Evolutionary conservation across 2,888 invertebrate genomes (phyloP).

Genomic region (Seira ritae): DNA sequence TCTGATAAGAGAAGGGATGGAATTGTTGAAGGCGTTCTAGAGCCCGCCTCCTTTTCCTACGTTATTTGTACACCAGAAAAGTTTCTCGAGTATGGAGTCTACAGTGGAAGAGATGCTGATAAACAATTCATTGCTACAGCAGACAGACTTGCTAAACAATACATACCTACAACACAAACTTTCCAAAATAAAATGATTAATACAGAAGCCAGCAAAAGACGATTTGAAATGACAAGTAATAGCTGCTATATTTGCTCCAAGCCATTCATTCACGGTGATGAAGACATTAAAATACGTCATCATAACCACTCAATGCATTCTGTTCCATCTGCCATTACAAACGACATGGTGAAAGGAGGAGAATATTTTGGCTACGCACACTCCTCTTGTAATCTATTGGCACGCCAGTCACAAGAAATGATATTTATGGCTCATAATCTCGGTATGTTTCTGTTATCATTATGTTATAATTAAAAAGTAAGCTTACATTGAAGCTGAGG

Average conservation of each 20-base stretch:
- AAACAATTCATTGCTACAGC: conserved; percentile 20
- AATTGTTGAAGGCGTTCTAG: conserved; percentile 31
- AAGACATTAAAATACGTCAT: neutral
- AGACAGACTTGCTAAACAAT: neutral
- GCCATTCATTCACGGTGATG: neutral
- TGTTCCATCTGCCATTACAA: neutral
- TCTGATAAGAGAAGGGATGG: neutral
- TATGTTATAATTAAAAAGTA: no score
- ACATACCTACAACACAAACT: no score
- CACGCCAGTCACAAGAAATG: neutral
- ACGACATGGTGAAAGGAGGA: neutral
- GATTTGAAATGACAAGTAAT: neutral
- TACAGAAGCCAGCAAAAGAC: neutral
- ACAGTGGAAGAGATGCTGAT: neutral
- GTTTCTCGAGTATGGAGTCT: conserved; percentile 18
- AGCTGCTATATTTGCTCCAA: conserved; percentile 18
- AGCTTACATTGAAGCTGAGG: no score
- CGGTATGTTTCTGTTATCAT: no score
- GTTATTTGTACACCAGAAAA: neutral
- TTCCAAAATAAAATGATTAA: no score
- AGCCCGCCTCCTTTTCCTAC: conserved; percentile 22
- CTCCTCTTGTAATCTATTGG: conserved; percentile 4
- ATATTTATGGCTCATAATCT: conserved; percentile 24
- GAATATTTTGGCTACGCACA: conserved; percentile 24
- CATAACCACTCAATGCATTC: conserved; percentile 25